phyloP scores from a whole-genome alignment of 2,888 invertebrate genomes.

The Patella pellucida region DNA sequence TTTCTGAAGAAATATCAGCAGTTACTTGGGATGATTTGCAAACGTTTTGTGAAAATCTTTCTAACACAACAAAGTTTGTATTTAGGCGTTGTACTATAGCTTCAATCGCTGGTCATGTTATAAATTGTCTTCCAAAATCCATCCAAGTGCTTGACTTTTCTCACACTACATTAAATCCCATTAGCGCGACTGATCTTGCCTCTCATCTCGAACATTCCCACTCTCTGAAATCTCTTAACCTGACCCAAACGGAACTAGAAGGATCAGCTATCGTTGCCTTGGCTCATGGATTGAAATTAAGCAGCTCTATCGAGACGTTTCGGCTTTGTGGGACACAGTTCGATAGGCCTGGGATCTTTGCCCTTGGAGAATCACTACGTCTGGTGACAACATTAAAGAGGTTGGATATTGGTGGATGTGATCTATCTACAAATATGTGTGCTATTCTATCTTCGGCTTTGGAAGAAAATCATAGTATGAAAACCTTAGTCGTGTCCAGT shows the following conservation, averaged over 20 bases:
- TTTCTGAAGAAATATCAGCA: conserved; percentile 45
- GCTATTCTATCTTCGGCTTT: conserved; percentile 41
- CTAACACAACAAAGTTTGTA: conserved; percentile 43
- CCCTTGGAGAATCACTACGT: conserved; percentile 47
- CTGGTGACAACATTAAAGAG: conserved; percentile 49
- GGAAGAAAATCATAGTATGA: background rate
- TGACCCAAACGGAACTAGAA: conserved; percentile 47
- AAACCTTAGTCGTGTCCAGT: background rate
- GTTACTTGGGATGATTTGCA: conserved; percentile 60
- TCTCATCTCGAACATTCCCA: conserved; percentile 47
- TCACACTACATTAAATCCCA: conserved; percentile 53
- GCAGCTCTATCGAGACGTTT: conserved; percentile 76
- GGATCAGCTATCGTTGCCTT: conserved; percentile 56
- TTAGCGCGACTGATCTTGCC: conserved; percentile 54
- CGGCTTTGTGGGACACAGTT: conserved; percentile 97
- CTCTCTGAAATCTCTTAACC: conserved; percentile 38
- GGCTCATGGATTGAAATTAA: conserved; percentile 55
- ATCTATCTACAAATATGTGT: conserved; percentile 54
- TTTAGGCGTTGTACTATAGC: conserved; percentile 50
- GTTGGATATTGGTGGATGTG: conserved; percentile 55
- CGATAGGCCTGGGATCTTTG: conserved; percentile 70
- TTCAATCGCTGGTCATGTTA: conserved; percentile 55
- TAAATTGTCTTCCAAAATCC: conserved; percentile 54
- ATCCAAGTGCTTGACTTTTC: conserved; percentile 47
- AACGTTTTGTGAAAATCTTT: conserved; percentile 52